Base-by-base conservation (phyloP, 2,113 vertebrate genomes). In the Eleginops maclovinus region DNA sequence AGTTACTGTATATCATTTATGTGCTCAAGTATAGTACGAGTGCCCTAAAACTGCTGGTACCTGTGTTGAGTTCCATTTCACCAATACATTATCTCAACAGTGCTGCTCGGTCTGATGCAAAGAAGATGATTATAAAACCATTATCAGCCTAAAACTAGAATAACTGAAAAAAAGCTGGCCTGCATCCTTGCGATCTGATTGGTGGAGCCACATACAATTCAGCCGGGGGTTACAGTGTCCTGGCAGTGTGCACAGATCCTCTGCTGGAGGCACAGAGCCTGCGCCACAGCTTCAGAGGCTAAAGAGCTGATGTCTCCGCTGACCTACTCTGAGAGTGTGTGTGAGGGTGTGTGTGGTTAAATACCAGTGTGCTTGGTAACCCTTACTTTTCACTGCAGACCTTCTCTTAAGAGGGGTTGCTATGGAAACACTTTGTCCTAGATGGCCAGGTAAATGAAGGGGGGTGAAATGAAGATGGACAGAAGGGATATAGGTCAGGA, bases 371-470 rank as follows among this genome's bases (percentile, higher is more conserved):
- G 56, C 11, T 10, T 58, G 60, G 59, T 59, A 76, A 71, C 65
- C 79, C 73, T 58, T 65, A 13, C 63, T 78, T 31, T 58, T 1
- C 14, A 47, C 63, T 43, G 75, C 83, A 58, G 47, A 75, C 28
- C 54, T 21, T 31, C 43, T 58, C 53, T 31, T 58, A 53, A 26
- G 53, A 69, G 59, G 28, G 26, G 85, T 92, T 90, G 71, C 88
- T 26, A 90, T 90, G 83, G 80, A 21, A 79, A 90, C 88, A 24
- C 53, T 6, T 19, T 77, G 1, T 36, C 69, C 76, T 80, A 55
- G 72, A 82, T 73, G 70, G 61, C 49, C 87, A 90, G 85, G 87
- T 87, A 79, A 82, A 79, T 87, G 43, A 81, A 70, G 49, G 76
- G 31, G 81, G 79, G 44, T 75, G 49, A 71, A 75, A 19, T 41